A percentile compares a stretch with the other conserved stretches of the same genome.
Conservation (phyloP, 1,140 invertebrate genomes). For the Eufriesea mexicana region DNA sequence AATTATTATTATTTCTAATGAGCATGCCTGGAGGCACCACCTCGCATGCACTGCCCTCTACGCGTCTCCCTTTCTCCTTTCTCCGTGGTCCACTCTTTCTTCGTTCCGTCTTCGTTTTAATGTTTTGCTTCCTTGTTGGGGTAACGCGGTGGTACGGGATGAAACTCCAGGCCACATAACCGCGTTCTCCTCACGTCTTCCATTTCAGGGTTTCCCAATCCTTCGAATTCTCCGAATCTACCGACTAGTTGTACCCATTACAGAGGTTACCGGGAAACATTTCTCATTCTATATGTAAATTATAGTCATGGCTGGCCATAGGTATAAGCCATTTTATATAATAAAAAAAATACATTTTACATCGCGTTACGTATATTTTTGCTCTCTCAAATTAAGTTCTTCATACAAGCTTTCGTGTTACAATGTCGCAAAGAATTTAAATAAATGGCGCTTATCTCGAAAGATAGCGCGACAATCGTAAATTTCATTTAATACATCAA, state of each 20-base stretch:
- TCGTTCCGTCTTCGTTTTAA: not conserved
- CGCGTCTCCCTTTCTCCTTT: constrained; percentile 36
- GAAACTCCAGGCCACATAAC: constrained; percentile 56
- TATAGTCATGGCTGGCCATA: not conserved
- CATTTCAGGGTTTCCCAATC: constrained; percentile 46
- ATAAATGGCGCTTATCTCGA: no score
- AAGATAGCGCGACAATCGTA: not conserved
- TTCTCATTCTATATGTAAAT: not conserved
- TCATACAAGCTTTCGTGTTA: not conserved
- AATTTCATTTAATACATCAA: not conserved
- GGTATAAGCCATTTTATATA: no score
- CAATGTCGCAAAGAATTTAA: not conserved
- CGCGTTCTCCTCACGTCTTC: constrained; percentile 10
- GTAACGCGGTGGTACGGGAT: constrained; percentile 53
- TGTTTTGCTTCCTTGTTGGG: constrained; percentile 31
- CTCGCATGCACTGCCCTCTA: constrained; percentile 24
- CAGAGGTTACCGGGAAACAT: not conserved
- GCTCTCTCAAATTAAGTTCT: not conserved
- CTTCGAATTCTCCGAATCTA: not conserved
- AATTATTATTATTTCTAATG: constrained; percentile 70
- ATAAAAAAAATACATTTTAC: not conserved
- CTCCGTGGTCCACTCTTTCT: constrained; percentile 1
- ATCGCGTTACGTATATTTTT: not conserved
- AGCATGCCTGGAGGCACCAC: constrained; percentile 49
- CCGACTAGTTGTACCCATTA: not conserved